Percentiles rank a stretch among this genome's conserved stretches.
Evolutionary conservation across 2,888 invertebrate genomes (phyloP).

Genomic region (Epsilonema sp.): DNA sequence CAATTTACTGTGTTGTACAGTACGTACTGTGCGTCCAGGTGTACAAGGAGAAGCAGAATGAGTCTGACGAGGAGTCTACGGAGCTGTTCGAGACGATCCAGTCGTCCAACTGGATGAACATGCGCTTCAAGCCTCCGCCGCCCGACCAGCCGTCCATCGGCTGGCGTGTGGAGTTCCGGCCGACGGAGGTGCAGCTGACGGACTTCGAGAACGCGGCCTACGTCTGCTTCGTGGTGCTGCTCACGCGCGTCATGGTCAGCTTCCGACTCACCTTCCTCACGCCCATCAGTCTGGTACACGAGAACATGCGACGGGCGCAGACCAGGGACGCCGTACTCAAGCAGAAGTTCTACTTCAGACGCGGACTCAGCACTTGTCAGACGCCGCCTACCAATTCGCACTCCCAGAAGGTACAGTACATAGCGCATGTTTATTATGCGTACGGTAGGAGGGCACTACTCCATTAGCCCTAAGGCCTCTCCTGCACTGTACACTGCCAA

Average conservation of each 20-base stretch:
- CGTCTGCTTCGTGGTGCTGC: conserved; percentile 84
- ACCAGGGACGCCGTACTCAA: conserved; percentile 60
- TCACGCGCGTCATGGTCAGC: conserved; percentile 77
- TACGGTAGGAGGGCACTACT: too few species aligned
- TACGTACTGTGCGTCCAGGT: too few species aligned
- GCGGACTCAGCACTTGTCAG: conserved; percentile 37
- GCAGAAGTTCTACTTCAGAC: conserved; percentile 80
- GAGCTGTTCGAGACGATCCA: conserved; percentile 73
- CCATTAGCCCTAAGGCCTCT: too few species aligned
- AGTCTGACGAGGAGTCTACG: conserved; percentile 73
- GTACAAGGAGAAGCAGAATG: conserved; percentile 69
- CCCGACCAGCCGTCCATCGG: conserved; percentile 76
- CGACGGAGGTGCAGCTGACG: conserved; percentile 85
- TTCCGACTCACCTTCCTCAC: conserved; percentile 86
- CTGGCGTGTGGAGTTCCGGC: conserved; percentile 97
- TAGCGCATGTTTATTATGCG: too few species aligned
- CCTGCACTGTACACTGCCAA: too few species aligned
- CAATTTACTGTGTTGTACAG: too few species aligned
- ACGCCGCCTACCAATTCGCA: too few species aligned
- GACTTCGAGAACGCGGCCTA: conserved; percentile 99
- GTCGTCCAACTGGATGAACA: conserved; percentile 28
- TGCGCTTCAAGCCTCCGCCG: conserved; percentile 63
- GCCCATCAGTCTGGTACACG: conserved; percentile 49
- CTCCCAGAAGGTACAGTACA: too few species aligned
- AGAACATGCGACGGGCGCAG: conserved; percentile 90